Conservation (phyloP, 2,888 invertebrate genomes). For the Hemistola chrysoprasaria region DNA sequence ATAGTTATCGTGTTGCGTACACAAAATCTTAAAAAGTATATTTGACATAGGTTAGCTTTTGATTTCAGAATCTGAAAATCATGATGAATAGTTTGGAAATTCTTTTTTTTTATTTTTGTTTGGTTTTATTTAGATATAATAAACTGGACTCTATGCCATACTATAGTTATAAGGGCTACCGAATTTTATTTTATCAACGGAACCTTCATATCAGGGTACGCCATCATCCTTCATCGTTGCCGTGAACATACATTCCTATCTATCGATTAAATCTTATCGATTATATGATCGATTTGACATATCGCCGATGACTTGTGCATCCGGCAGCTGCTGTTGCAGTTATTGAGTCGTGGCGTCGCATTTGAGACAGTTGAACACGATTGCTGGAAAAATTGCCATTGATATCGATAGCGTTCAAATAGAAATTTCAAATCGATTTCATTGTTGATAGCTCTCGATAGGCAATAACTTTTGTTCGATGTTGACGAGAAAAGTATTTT, state of each 20-base stretch:
- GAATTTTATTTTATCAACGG: not conserved
- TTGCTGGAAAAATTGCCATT: slow-evolving; percentile 57
- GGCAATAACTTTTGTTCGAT: slow-evolving; percentile 3
- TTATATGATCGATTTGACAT: slow-evolving; percentile 7
- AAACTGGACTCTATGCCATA: too few species aligned
- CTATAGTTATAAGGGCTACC: too few species aligned
- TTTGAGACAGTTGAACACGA: slow-evolving; percentile 38
- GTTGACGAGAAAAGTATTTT: slow-evolving; percentile 1
- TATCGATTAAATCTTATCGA: slow-evolving; percentile 8
- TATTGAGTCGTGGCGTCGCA: slow-evolving; percentile 62
- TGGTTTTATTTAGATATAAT: too few species aligned
- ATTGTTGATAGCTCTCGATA: slow-evolving; percentile 2
- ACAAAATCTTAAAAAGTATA: too few species aligned
- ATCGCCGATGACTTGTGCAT: slow-evolving; percentile 39
- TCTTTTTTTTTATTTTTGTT: too few species aligned
- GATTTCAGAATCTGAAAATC: too few species aligned
- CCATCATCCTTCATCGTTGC: slow-evolving; percentile 48
- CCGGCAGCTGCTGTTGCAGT: slow-evolving; percentile 46
- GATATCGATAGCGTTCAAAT: slow-evolving; percentile 34
- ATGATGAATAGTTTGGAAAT: too few species aligned
- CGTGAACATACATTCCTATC: slow-evolving; percentile 38
- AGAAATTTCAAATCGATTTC: slow-evolving; percentile 9
- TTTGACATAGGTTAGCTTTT: too few species aligned
- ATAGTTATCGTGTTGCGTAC: too few species aligned
- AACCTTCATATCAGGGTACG: slow-evolving; percentile 5